Conservation (phyloP, 2,888 invertebrate species). For the Hydrotaea diabolus region DNA sequence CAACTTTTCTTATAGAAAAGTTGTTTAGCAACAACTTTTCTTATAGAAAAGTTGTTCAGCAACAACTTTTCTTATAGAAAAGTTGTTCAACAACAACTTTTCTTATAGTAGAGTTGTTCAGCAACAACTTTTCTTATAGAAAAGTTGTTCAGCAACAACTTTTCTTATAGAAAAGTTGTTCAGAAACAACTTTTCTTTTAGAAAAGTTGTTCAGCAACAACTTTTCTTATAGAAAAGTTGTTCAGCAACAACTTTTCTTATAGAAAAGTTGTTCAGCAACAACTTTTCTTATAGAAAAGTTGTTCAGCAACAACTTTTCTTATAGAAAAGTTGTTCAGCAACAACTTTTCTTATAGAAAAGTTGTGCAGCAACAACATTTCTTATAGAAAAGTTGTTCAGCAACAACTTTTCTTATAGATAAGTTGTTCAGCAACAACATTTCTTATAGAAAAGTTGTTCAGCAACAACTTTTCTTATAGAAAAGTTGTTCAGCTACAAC, state of each 20-base stretch:
- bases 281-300: neutral
- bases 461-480: neutral
- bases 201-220: too few relatives aligned
- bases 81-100: neutral
- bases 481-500: neutral
- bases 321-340: neutral
- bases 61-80: neutral
- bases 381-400: neutral
- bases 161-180: neutral
- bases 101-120: neutral
- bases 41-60: neutral
- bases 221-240: neutral
- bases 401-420: neutral
- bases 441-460: neutral
- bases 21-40: neutral
- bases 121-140: neutral
- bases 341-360: constrained; percentile 2
- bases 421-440: neutral
- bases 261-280: neutral
- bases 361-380: neutral
- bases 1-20: neutral
- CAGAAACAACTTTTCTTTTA: neutral
- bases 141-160: neutral
- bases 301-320: neutral
- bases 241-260: neutral